These are phyloP conservation scores for Sebastolobus altivelis DNA, from an alignment of 2,797 vertebrate genomes.

Conservation along the genomic window DNA sequence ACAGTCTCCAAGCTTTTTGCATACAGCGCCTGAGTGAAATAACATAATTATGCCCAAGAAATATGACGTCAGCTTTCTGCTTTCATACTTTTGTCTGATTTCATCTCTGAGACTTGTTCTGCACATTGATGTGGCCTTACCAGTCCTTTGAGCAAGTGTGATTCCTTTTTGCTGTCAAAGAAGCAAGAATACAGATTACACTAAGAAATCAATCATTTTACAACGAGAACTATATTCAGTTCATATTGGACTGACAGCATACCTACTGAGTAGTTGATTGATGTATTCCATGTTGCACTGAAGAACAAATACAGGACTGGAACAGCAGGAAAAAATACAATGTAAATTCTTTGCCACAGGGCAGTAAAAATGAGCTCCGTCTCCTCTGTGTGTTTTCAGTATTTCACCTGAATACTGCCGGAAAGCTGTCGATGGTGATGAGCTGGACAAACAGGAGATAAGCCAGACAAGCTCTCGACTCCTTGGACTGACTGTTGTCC, in stretches of 20 bases:
- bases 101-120: background rate
- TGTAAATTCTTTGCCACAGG: background rate
- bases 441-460: slow-evolving; percentile 95
- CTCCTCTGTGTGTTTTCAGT: background rate
- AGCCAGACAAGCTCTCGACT: slow-evolving; percentile 91
- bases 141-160: slow-evolving; percentile 93
- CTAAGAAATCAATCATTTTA: background rate
- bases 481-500: slow-evolving; percentile 77
- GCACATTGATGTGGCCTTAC: slow-evolving; percentile 80
- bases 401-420: slow-evolving; percentile 91
- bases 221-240: background rate
- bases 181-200: slow-evolving; percentile 6
- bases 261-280: slow-evolving; percentile 91
- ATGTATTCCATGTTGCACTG: slow-evolving; percentile 92
- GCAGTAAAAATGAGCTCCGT: background rate
- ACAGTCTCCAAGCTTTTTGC: slow-evolving; percentile 87
- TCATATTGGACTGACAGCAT: slow-evolving; percentile 36
- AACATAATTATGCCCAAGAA: background rate
- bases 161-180: slow-evolving; percentile 91
- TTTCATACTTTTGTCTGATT: background rate
- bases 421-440: slow-evolving; percentile 88
- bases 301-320: slow-evolving; percentile 92
- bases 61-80: background rate
- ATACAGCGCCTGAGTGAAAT: slow-evolving; percentile 86
- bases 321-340: slow-evolving; percentile 54